Base-by-base conservation (phyloP, 2,888 invertebrate species). In the Ganaspis brasiliensis region DNA sequence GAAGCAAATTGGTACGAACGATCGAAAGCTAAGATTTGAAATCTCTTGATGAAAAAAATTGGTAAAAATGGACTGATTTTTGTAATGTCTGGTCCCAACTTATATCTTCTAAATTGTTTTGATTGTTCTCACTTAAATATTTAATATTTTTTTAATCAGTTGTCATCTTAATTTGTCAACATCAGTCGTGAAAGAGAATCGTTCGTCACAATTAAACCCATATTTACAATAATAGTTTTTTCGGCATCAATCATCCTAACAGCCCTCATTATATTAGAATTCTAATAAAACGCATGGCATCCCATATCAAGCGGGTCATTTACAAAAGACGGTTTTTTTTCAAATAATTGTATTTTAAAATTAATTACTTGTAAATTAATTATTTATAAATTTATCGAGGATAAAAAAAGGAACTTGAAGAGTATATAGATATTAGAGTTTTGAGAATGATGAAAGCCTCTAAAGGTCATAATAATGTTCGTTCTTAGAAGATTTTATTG, bases 1-100 rank as follows among this genome's bases (percentile, higher is more conserved):
- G 67, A 67, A 45, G 67, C 67, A 26, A 67, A 67, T 45, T 67
- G 67, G n/a, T 67, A 67, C 67, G 67, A 67, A 67, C 67, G 67
- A 67, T 67, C 67, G 9, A 40, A 40, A 40, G 12, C 4, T 6
- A 35, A 35, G 12, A 40, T 45, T 24, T 21, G 12, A 14, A 63
- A 40, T 63, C 19, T 61, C 35, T 21, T 37, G 63, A 63, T 63
- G 14, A 21, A 21, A 37, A 61, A 19, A 45, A 21, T 19, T 63
- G 37, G 21, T 37, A 40, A 40, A 63, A 40, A 21, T 16, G 19
- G 24, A 24, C 14, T 35, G 37, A 61, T 61, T 16, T 37, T 37
- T 37, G 31, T 8, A 61, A 61, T 16, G 61, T 61, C 8, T 67
- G 67, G 67, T 67, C 67, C 67, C 67, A 67, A 67, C 67, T 67